These are phyloP conservation scores for Bergia puertoricense DNA, from an alignment of 92 coral and sea anemone species.

Conservation along the genomic window DNA sequence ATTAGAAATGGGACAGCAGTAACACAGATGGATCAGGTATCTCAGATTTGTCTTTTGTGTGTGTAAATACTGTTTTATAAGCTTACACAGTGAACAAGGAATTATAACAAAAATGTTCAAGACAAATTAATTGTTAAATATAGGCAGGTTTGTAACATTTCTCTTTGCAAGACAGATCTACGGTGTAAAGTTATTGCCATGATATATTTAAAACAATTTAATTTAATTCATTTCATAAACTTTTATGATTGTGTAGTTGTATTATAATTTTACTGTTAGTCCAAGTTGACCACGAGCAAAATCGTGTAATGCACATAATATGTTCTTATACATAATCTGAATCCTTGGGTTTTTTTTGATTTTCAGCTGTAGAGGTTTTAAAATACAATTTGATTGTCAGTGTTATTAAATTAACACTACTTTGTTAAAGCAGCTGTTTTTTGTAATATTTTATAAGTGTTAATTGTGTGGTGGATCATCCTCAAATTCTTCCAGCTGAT, in stretches of 20 bases:
- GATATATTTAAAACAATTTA: no score
- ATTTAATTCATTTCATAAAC: no score
- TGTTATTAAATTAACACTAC: background rate
- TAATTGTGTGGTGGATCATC: background rate
- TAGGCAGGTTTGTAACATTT: background rate
- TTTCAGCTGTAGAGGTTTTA: background rate
- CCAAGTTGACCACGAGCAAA: background rate
- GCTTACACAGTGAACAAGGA: background rate
- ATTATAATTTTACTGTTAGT: no score
- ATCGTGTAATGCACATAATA: background rate
- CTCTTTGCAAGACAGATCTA: background rate
- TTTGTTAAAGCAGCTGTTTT: background rate
- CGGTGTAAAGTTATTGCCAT: no score
- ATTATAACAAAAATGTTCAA: background rate
- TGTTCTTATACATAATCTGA: background rate
- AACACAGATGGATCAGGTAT: constrained; percentile 30
- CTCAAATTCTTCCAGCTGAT: background rate
- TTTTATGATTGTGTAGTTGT: no score
- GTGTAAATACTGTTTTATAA: background rate
- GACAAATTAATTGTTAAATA: background rate
- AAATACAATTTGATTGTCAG: background rate
- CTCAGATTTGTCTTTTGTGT: background rate
- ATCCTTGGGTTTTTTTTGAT: background rate
- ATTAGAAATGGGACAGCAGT: background rate
- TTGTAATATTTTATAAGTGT: background rate